phyloP scores from a whole-genome alignment of 2,888 invertebrate genomes.

The Lepas anatifera region DNA sequence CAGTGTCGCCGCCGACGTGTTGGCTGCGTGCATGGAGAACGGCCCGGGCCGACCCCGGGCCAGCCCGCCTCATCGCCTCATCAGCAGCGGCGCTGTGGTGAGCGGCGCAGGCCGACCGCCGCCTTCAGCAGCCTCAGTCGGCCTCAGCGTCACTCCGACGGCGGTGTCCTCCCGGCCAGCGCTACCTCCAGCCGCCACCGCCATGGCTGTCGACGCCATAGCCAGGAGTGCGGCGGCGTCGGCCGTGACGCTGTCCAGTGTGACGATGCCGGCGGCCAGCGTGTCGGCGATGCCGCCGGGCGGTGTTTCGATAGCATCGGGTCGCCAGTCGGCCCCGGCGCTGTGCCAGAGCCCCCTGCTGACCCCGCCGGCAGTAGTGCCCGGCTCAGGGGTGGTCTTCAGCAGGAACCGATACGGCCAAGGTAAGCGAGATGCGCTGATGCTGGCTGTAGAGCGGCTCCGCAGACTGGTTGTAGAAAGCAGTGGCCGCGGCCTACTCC shows the following conservation, averaged over 20 bases:
- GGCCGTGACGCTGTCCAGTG: not conserved
- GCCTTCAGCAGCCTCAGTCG: not conserved
- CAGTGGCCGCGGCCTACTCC: no score
- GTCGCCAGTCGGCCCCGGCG: not conserved
- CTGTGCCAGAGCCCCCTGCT: not conserved
- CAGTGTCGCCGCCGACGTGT: no score
- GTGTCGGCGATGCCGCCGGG: not conserved
- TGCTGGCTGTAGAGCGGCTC: no score
- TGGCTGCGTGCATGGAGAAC: no score
- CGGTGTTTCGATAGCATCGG: not conserved
- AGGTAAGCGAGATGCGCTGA: not conserved
- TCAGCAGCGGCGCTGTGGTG: no score
- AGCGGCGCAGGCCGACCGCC: no score
- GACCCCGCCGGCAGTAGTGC: not conserved
- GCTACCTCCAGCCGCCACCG: not conserved
- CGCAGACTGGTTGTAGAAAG: no score
- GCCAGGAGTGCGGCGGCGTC: not conserved
- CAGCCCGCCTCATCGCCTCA: no score
- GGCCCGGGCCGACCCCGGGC: no score
- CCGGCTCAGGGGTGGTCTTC: not conserved
- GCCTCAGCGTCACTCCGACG: not conserved
- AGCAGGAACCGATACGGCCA: constrained; percentile 5
- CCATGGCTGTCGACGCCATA: not conserved
- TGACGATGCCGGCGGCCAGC: not conserved
- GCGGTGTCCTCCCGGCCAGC: not conserved